These are phyloP conservation scores for Phasia obesa DNA, from an alignment of 2,888 invertebrate genomes.

Conservation along the genomic window DNA sequence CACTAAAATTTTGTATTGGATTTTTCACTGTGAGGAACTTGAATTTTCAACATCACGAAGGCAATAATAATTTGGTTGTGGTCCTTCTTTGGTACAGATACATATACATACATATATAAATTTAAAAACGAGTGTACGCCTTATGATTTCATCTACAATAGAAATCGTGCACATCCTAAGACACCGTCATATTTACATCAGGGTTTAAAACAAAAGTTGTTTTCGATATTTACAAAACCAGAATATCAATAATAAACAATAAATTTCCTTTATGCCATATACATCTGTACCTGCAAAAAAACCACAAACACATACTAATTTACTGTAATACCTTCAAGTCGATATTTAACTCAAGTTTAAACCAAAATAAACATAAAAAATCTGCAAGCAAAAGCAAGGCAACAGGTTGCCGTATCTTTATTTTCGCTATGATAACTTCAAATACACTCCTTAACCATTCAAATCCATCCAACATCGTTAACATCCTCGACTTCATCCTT, in stretches of 20 bases:
- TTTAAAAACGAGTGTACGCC: conserved; percentile 1
- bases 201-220: background rate
- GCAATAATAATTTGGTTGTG: background rate
- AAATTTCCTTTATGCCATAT: conserved; percentile 20
- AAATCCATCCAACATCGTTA: conserved; percentile 19
- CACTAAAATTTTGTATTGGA: conserved; percentile 30
- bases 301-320: background rate
- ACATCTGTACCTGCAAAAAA: background rate
- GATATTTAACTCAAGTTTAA: conserved; percentile 2
- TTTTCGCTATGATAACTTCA: conserved; percentile 5
- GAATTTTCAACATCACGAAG: background rate
- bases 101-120: too few relatives aligned
- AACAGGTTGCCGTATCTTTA: conserved; percentile 31
- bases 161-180: conserved; percentile 5
- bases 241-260: conserved; percentile 25
- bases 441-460: conserved; percentile 23
- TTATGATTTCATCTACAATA: conserved; percentile 37
- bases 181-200: conserved; percentile 9
- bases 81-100: background rate
- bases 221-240: background rate
- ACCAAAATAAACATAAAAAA: conserved; percentile 7
- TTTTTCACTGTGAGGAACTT: background rate
- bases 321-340: background rate
- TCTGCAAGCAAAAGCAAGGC: background rate
- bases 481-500: conserved; percentile 23